phyloP scores from a whole-genome alignment of 2,113 vertebrate genomes.

The Lichenostomus cassidix region DNA sequence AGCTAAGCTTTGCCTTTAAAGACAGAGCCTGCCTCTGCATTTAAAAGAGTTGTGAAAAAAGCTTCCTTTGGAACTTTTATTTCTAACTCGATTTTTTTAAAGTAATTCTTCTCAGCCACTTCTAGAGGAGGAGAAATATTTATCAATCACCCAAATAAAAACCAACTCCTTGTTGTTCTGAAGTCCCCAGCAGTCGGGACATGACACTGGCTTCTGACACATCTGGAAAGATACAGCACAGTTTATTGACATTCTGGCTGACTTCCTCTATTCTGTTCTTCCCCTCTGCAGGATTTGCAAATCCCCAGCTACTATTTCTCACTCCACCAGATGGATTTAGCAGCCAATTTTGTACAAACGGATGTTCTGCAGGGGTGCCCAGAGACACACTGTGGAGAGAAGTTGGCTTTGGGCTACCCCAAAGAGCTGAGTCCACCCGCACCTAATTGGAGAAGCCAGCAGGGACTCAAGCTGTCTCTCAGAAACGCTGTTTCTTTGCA shows the following conservation, averaged over 20 bases:
- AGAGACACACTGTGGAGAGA: background rate
- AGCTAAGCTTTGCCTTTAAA: background rate
- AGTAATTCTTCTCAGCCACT: background rate
- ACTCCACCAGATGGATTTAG: background rate
- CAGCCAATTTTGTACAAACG: background rate
- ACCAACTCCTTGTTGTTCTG: background rate
- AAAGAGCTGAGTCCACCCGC: too few relatives aligned
- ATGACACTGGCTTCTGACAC: background rate
- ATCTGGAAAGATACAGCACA: background rate
- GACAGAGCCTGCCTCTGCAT: background rate
- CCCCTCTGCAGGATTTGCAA: background rate
- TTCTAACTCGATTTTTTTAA: too few relatives aligned
- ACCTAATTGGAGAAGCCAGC: background rate
- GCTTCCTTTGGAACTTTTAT: too few relatives aligned
- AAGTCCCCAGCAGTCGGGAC: background rate
- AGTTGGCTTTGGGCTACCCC: background rate
- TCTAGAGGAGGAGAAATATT: background rate
- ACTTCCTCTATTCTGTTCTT: background rate
- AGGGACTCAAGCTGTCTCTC: background rate
- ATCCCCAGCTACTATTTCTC: background rate
- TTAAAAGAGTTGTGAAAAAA: background rate
- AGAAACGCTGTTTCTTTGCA: background rate
- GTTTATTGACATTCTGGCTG: background rate
- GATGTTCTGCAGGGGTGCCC: background rate
- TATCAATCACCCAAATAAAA: background rate